Evolutionary conservation across 1,140 invertebrate genomes (phyloP), one percentile per base, ranked within the genome.

Genomic region (Atta cephalotes): DNA sequence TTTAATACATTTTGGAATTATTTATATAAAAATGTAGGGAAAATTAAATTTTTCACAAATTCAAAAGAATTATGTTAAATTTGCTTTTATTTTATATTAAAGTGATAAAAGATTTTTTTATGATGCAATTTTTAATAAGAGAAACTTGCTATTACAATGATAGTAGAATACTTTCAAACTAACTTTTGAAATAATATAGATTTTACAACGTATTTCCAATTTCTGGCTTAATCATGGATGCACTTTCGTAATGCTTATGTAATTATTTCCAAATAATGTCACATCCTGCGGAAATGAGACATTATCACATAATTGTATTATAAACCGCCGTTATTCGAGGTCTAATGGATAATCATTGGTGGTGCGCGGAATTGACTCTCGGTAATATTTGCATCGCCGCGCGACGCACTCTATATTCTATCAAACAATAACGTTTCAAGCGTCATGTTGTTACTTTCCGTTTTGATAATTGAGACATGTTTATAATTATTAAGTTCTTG

Each of bases 191-290:
- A 39, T 80, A 70, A 51, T 56, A 49, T 70, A 80, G n/a, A 3
- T 56, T 80, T n/a, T 79, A 70, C n/a, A 5, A 16, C 53, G 2
- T 71, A 25, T 56, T 51, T 58, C 2, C 79, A 72, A 72, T 81
- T 58, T 72, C 21, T 16, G 3, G 66, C 51, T 81, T 81, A 81
- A 80, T 71, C 79, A n/a, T 14, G 16, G 14, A 31, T 76, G 71
- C 81, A 62, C n/a, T 49, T 31, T 77, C 51, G 39, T 62, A 45
- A 16, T 18, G 35, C 60, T 85, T 85, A 66, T 53, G 49, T 65
- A 65, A 85, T 85, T 85, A 78, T 78, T 79, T 78, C 62, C 82
- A 85, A 78, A 77, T 77, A 72, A 85, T 79, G 62, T 66, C 74
- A 28, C 45, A 66, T 85, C 28, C 82, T 72, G 35, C 45, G 60